Conservation (phyloP, 2,113 vertebrate genomes). For the Tupaia tana region DNA sequence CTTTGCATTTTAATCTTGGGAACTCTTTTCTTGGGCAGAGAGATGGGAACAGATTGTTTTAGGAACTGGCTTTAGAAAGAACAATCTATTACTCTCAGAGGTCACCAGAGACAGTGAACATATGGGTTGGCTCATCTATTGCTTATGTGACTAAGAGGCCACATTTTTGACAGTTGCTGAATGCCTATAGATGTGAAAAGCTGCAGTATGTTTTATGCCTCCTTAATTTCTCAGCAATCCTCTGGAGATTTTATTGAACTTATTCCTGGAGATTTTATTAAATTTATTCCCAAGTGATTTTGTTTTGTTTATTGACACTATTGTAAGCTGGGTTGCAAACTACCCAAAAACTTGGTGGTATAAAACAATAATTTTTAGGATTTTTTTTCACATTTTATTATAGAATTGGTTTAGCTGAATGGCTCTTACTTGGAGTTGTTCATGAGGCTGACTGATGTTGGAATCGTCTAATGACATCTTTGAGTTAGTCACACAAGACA, state of each 20-base stretch:
- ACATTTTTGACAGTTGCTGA: background rate
- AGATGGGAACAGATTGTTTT: background rate
- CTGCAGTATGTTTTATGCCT: background rate
- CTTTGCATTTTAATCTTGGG: background rate
- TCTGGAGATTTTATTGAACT: background rate
- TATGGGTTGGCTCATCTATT: background rate
- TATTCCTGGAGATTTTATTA: background rate
- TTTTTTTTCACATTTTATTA: background rate
- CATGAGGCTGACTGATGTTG: background rate
- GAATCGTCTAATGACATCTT: rapidly evolving
- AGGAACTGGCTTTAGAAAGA: constrained; percentile 37
- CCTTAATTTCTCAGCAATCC: background rate
- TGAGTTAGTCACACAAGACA: background rate
- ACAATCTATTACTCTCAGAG: background rate
- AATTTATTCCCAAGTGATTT: background rate
- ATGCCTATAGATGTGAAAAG: background rate
- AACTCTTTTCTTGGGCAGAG: background rate
- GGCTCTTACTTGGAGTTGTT: background rate
- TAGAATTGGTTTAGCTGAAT: background rate
- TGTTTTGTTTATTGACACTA: background rate
- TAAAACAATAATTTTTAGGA: background rate
- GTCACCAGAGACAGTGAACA: background rate
- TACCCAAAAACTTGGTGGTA: background rate
- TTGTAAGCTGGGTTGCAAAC: background rate
- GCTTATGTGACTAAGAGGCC: background rate